Evolutionary conservation across 2,113 vertebrate genomes (phyloP).

Genomic region (Ptilonorhynchus violaceus): DNA sequence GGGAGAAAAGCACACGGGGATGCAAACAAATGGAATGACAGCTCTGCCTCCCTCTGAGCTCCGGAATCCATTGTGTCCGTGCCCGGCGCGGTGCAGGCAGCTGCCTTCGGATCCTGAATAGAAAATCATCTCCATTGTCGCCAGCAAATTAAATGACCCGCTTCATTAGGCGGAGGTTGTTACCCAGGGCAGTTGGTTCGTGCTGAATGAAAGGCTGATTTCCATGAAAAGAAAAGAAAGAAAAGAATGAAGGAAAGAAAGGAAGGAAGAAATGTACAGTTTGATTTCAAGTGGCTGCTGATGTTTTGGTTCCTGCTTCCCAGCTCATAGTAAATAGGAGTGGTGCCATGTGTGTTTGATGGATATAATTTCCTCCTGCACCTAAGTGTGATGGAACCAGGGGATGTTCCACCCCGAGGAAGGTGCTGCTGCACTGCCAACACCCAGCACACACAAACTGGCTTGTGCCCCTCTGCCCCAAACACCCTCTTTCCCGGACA

Average conservation of each 20-base stretch:
- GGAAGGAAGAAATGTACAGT: not conserved
- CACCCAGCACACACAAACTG: not conserved
- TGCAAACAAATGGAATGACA: not conserved
- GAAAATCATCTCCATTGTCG: conserved; percentile 58
- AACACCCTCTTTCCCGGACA: not conserved
- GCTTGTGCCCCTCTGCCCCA: not conserved
- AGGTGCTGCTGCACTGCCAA: not conserved
- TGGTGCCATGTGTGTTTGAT: not conserved
- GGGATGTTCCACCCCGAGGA: not conserved
- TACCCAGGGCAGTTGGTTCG: conserved; percentile 44
- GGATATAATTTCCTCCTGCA: not conserved
- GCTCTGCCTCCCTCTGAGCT: conserved; percentile 13
- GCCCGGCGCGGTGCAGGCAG: conserved; percentile 33
- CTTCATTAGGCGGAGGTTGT: conserved; percentile 56
- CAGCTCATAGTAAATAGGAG: not conserved
- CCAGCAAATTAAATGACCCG: conserved; percentile 59
- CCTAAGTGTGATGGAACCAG: not conserved
- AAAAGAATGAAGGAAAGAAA: not conserved
- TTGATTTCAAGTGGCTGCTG: conserved; percentile 29
- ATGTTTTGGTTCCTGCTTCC: not conserved
- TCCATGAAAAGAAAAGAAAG: conserved; percentile 52
- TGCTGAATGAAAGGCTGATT: conserved; percentile 58
- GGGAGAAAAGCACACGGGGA: not conserved
- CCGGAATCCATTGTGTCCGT: conserved; percentile 47
- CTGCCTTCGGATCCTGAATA: conserved; percentile 52